Evolutionary conservation across 1,140 invertebrate species (phyloP).

Genomic region (Atta colombica): DNA sequence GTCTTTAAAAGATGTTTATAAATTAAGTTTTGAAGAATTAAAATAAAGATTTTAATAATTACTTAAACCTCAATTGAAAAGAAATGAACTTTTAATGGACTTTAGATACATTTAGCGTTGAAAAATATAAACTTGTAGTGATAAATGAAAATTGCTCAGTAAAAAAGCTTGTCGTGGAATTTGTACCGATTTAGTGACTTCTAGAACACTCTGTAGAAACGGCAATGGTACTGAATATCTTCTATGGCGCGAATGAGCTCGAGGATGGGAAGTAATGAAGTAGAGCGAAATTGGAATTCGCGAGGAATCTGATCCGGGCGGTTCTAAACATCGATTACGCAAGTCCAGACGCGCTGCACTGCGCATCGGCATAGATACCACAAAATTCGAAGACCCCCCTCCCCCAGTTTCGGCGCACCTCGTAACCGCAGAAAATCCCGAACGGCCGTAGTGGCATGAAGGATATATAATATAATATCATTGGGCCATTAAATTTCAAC

Average conservation of each 20-base stretch:
- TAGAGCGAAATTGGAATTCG: slow-evolving; percentile 68
- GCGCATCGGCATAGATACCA: background rate
- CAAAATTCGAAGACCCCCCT: slow-evolving; percentile 53
- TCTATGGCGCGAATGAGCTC: slow-evolving; percentile 23
- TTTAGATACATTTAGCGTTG: background rate
- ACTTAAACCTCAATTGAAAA: background rate
- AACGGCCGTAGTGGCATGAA: background rate
- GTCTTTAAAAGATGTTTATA: background rate
- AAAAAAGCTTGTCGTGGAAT: background rate
- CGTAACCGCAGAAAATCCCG: slow-evolving; percentile 51
- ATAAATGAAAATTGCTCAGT: background rate
- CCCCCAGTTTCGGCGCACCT: background rate
- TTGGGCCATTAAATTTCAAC: slow-evolving; percentile 41
- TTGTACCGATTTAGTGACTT: background rate
- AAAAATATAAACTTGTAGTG: background rate
- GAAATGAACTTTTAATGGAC: background rate
- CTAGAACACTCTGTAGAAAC: background rate
- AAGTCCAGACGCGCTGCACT: slow-evolving; percentile 5
- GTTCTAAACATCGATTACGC: slow-evolving; percentile 62
- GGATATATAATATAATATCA: slow-evolving; percentile 47
- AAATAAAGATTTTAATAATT: background rate
- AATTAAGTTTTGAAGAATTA: background rate
- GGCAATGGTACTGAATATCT: slow-evolving; percentile 38
- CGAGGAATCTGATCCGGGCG: slow-evolving; percentile 60
- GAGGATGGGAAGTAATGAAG: slow-evolving; percentile 60